Conservation (phyloP, 2,888 invertebrate genomes). For the Romanomermis culicivorax region DNA sequence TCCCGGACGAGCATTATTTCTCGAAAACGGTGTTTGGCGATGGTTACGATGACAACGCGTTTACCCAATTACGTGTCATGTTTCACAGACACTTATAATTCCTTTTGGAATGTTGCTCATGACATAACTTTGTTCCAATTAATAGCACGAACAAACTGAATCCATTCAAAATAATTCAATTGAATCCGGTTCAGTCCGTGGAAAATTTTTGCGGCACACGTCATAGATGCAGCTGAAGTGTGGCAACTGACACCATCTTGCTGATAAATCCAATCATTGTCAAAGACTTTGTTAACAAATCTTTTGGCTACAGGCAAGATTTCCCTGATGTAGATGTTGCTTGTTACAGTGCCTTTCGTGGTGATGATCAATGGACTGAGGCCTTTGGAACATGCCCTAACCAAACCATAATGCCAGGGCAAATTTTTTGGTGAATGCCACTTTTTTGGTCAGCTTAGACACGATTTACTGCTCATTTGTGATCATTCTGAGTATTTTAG, state of each 20-base stretch:
- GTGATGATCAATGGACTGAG: not conserved
- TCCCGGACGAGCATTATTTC: no score
- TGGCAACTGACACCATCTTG: not conserved
- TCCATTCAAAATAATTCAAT: no score
- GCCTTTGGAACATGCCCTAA: not conserved
- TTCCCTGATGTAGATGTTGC: no score
- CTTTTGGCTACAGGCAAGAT: not conserved
- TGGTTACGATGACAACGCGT: no score
- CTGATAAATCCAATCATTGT: slow-evolving; percentile 1
- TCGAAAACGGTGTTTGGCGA: no score
- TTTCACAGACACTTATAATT: not conserved
- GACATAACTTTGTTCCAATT: not conserved
- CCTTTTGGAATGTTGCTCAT: not conserved
- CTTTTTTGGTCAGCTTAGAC: not conserved
- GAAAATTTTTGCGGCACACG: no score
- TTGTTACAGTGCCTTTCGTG: not conserved
- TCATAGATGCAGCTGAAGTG: not conserved
- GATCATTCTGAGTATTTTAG: not conserved
- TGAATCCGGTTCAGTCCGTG: no score
- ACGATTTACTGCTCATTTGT: not conserved
- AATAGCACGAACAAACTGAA: not conserved
- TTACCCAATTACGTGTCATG: no score
- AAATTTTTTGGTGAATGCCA: not conserved
- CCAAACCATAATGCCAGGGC: not conserved
- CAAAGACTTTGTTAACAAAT: not conserved